Evolutionary conservation across 2,888 invertebrate genomes (phyloP).

Genomic region (Norana najaformis): DNA sequence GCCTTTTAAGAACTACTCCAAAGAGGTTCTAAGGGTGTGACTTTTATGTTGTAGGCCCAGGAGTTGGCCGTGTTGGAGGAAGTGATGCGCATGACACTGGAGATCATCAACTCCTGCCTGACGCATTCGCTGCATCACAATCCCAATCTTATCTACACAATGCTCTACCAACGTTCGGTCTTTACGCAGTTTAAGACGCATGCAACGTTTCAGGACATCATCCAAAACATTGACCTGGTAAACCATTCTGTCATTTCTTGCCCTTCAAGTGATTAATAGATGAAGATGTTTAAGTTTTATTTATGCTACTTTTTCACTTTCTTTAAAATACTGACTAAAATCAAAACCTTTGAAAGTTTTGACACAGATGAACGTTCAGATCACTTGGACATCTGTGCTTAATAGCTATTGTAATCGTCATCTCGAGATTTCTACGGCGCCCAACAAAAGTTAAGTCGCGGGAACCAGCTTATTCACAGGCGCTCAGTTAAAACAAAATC

Average conservation of each 20-base stretch:
- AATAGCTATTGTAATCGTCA: too few relatives aligned
- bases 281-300: not conserved
- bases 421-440: too few relatives aligned
- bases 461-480: too few relatives aligned
- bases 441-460: too few relatives aligned
- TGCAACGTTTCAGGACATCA: constrained; percentile 84
- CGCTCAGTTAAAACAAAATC: too few relatives aligned
- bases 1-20: not conserved
- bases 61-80: constrained; percentile 86
- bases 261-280: not conserved
- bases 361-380: not conserved
- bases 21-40: not conserved
- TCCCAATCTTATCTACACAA: constrained; percentile 89
- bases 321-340: not conserved
- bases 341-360: not conserved
- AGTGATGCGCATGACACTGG: constrained; percentile 91
- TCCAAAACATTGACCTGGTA: constrained; percentile 92
- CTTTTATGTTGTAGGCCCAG: constrained; percentile 66
- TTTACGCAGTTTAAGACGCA: constrained; percentile 79
- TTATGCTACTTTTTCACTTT: not conserved
- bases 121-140: constrained; percentile 83
- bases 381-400: not conserved
- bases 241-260: constrained; percentile 50
- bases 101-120: constrained; percentile 93
- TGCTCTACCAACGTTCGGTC: constrained; percentile 84